Percentiles rank a stretch among this genome's conserved stretches.
phyloP scores from a whole-genome alignment of 1,140 invertebrate genomes.

The Micrasema longulum region DNA sequence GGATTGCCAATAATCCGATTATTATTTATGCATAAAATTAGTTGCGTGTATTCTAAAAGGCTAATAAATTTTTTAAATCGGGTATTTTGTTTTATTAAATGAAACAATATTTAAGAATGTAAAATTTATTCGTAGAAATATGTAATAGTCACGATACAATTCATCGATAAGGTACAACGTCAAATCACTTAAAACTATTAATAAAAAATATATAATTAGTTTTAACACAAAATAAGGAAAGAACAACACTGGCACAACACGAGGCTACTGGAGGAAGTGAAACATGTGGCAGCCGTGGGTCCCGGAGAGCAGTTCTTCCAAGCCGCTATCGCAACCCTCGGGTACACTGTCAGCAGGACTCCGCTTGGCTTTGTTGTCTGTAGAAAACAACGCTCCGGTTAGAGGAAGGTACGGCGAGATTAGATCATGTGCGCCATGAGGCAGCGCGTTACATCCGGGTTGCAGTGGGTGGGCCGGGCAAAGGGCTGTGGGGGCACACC shows the following conservation, averaged over 20 bases:
- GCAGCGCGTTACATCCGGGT: slow-evolving; percentile 70
- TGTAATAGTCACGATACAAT: slow-evolving; percentile 33
- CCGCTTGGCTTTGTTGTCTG: slow-evolving; percentile 31
- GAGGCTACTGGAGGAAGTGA: slow-evolving; percentile 60
- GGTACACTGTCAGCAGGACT: no score
- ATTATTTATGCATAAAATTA: slow-evolving; percentile 23
- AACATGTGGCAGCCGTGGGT: slow-evolving; percentile 68
- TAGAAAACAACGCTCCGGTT: slow-evolving; percentile 41
- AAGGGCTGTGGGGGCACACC: slow-evolving; percentile 57
- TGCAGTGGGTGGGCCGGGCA: slow-evolving; percentile 67
- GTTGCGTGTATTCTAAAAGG: slow-evolving; percentile 27
- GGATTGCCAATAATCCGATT: slow-evolving; percentile 12
- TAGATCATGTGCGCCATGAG: slow-evolving; percentile 71
- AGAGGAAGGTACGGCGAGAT: slow-evolving; percentile 51
- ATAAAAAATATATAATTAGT: slow-evolving; percentile 36
- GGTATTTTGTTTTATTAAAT: slow-evolving; percentile 29
- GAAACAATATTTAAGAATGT: slow-evolving; percentile 24
- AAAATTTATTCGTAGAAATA: slow-evolving; percentile 44
- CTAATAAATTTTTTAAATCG: slow-evolving; percentile 36
- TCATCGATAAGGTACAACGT: slow-evolving; percentile 22
- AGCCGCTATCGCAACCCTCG: slow-evolving; percentile 44
- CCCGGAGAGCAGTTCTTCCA: slow-evolving; percentile 66
- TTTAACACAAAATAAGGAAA: slow-evolving; percentile 22
- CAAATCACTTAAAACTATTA: slow-evolving; percentile 20
- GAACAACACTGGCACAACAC: slow-evolving; percentile 27